These are phyloP conservation scores for Odontocerum albicorne DNA, from an alignment of 2,888 invertebrate genomes.

Conservation along the genomic window DNA sequence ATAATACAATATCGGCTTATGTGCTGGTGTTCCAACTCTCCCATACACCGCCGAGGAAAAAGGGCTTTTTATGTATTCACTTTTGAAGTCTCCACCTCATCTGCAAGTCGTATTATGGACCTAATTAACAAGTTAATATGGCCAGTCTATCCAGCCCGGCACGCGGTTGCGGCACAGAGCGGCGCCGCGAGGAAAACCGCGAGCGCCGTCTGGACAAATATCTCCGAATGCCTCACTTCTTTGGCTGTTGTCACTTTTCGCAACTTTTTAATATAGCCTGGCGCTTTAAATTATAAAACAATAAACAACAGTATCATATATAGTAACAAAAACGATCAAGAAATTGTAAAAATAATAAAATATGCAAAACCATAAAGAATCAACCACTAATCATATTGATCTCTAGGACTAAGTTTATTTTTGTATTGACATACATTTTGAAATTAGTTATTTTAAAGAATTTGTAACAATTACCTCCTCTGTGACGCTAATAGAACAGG, in stretches of 20 bases:
- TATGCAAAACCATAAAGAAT: no score
- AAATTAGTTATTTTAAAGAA: no score
- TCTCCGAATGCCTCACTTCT: no score
- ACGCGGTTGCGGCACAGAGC: conserved; percentile 49
- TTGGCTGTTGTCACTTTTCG: no score
- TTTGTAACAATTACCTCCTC: conserved; percentile 23
- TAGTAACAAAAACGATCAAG: no score
- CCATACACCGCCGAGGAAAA: conserved; percentile 56
- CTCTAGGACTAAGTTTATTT: no score
- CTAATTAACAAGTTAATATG: conserved; percentile 91
- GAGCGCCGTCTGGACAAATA: conserved; percentile 38
- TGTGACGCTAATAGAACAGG: conserved; percentile 33
- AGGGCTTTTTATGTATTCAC: conserved; percentile 71
- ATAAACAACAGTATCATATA: no score
- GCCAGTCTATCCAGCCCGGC: conserved; percentile 70
- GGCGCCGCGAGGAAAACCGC: conserved; percentile 51
- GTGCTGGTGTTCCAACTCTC: conserved; percentile 41
- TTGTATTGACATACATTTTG: background rate
- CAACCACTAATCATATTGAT: no score
- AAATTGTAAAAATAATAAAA: no score
- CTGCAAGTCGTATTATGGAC: conserved; percentile 88
- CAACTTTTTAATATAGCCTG: no score
- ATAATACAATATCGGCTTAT: conserved; percentile 55
- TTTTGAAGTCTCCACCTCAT: conserved; percentile 71
- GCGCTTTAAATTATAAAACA: no score